A percentile compares a stretch with the other conserved stretches of the same genome.
Evolutionary conservation across 2,888 invertebrate species (phyloP).

Genomic region (Tiphia femorata): DNA sequence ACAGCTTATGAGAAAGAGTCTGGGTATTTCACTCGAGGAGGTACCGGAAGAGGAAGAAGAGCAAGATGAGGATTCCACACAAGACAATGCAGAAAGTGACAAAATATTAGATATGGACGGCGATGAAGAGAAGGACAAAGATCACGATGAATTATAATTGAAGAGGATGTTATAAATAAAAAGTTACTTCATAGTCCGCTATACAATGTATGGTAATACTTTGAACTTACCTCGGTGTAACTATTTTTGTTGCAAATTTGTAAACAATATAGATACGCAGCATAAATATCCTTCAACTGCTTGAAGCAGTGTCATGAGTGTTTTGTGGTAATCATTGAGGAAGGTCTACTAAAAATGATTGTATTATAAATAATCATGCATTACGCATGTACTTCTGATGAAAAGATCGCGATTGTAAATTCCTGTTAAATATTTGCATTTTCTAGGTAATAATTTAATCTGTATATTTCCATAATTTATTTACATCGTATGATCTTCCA

Average conservation of each 20-base stretch:
- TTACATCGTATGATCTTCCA: constrained; percentile 53
- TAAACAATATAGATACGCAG: constrained; percentile 26
- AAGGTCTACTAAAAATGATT: too few species aligned
- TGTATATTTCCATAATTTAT: constrained; percentile 16
- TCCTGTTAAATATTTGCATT: too few species aligned
- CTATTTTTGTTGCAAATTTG: constrained; percentile 28
- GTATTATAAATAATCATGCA: too few species aligned
- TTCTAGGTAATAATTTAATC: neutral
- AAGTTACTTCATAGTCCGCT: constrained; percentile 26
- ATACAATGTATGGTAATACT: constrained; percentile 47
- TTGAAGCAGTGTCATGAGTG: too few species aligned
- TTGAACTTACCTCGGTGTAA: constrained; percentile 19
- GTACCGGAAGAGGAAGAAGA: constrained; percentile 67
- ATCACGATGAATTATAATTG: constrained; percentile 76
- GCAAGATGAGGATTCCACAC: constrained; percentile 34
- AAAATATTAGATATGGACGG: constrained; percentile 27
- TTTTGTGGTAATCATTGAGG: too few species aligned
- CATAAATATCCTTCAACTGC: neutral
- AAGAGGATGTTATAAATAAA: constrained; percentile 10
- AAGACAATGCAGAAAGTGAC: constrained; percentile 48
- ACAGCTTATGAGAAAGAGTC: constrained; percentile 83
- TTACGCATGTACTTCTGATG: too few species aligned
- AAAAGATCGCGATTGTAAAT: too few species aligned
- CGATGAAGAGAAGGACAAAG: constrained; percentile 67
- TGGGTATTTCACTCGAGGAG: constrained; percentile 85